Percentiles rank a stretch among this genome's conserved stretches.
Conservation (phyloP, 2,888 invertebrate species). For the Eristalis pertinax region DNA sequence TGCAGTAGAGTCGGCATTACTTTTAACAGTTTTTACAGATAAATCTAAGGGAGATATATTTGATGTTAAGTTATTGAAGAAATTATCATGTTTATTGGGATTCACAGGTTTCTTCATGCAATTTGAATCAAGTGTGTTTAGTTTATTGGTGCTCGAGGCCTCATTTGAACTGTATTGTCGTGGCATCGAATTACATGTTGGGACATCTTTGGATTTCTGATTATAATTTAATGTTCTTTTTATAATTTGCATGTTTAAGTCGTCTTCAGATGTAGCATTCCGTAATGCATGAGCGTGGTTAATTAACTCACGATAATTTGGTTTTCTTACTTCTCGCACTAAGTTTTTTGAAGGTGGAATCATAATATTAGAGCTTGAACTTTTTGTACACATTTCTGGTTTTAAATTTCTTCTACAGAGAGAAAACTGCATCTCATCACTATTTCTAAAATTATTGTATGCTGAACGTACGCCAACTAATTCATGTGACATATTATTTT, state of each 20-base stretch:
- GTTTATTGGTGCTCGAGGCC: neutral
- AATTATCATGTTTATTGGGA: constrained; percentile 14
- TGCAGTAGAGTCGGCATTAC: constrained; percentile 93
- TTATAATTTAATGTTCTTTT: constrained; percentile 79
- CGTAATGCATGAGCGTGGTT: constrained; percentile 78
- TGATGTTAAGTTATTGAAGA: neutral
- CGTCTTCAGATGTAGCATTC: constrained; percentile 79
- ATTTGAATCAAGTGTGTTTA: constrained; percentile 4
- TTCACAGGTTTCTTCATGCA: constrained; percentile 49
- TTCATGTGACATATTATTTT: neutral
- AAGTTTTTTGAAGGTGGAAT: constrained; percentile 2
- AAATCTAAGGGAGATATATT: constrained; percentile 89
- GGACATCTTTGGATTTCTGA: constrained; percentile 51
- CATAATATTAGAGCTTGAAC: neutral
- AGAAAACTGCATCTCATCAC: neutral
- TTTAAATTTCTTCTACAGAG: neutral
- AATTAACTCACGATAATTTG: constrained; percentile 79
- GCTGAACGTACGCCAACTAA: neutral
- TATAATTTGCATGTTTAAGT: constrained; percentile 80
- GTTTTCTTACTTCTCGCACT: constrained; percentile 74
- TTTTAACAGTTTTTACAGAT: constrained; percentile 93
- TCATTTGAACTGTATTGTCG: constrained; percentile 14
- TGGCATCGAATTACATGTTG: neutral
- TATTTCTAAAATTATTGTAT: neutral
- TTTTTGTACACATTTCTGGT: neutral